Conservation (phyloP, 2,113 vertebrate species). For the Cochlearius cochlearius region DNA sequence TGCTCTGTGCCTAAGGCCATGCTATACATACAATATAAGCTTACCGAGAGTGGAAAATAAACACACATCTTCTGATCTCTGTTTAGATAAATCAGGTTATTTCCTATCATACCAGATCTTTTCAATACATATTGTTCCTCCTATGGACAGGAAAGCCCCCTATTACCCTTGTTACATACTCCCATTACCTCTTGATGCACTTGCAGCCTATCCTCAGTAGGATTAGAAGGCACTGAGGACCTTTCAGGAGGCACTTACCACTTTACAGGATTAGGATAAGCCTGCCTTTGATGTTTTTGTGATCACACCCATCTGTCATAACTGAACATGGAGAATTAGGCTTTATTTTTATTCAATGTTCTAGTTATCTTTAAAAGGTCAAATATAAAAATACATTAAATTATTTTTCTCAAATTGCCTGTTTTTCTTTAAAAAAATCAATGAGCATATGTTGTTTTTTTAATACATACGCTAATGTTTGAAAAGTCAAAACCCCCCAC, state of each 20-base stretch:
- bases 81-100: not conserved
- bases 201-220: constrained; percentile 2
- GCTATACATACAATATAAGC: not conserved
- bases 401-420: not conserved
- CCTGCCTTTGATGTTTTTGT: constrained; percentile 50
- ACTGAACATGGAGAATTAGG: not conserved
- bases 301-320: constrained; percentile 48
- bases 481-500: not conserved
- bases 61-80: not conserved
- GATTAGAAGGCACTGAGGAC: constrained; percentile 40
- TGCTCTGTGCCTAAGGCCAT: not conserved
- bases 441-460: not conserved
- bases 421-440: not conserved
- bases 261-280: constrained; percentile 52
- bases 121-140: not conserved
- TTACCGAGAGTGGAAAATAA: not conserved
- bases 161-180: not conserved
- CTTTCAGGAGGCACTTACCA: constrained; percentile 34
- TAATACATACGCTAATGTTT: not conserved
- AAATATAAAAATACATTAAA: not conserved
- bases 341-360: constrained; percentile 42
- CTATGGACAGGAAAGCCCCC: not conserved
- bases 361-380: constrained; percentile 4
- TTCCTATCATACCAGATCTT: not conserved
- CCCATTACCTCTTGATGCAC: not conserved